Percentiles rank a stretch among this genome's conserved stretches.
Conservation (phyloP, 2,888 invertebrate genomes). For the Chrysotoxum bicinctum region DNA sequence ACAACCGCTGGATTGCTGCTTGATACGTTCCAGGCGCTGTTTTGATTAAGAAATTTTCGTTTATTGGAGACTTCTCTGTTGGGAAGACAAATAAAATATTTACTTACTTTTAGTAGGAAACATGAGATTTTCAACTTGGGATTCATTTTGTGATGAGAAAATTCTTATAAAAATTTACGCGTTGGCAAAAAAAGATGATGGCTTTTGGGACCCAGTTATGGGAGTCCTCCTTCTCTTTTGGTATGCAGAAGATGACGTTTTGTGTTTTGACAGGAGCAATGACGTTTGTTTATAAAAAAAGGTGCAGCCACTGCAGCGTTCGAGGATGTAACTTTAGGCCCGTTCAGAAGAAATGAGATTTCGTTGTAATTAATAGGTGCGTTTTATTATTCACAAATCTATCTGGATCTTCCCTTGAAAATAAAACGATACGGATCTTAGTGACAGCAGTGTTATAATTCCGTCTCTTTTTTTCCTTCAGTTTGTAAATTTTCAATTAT, state of each 20-base stretch:
- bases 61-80: not conserved
- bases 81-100: slow-evolving; percentile 34
- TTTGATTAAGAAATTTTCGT: slow-evolving; percentile 21
- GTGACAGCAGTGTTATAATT: too few species aligned
- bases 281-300: slow-evolving; percentile 26
- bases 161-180: slow-evolving; percentile 50
- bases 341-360: too few species aligned
- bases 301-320: slow-evolving; percentile 37
- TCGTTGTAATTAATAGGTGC: too few species aligned
- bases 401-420: too few species aligned
- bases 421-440: too few species aligned
- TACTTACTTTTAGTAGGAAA: slow-evolving; percentile 87
- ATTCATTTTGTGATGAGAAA: slow-evolving; percentile 83
- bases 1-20: slow-evolving; percentile 86
- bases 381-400: too few species aligned
- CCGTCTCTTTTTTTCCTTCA: too few species aligned
- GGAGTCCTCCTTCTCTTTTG: slow-evolving; percentile 42
- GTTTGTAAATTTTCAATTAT: too few species aligned
- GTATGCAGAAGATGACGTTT: slow-evolving; percentile 43
- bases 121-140: slow-evolving; percentile 88
- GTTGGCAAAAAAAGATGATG: slow-evolving; percentile 64
- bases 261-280: slow-evolving; percentile 48
- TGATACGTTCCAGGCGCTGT: slow-evolving; percentile 86
- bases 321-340: not conserved
- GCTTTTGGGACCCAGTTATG: slow-evolving; percentile 44